Conservation (phyloP, 2,888 invertebrate genomes). For the Tetropium fuscum region DNA sequence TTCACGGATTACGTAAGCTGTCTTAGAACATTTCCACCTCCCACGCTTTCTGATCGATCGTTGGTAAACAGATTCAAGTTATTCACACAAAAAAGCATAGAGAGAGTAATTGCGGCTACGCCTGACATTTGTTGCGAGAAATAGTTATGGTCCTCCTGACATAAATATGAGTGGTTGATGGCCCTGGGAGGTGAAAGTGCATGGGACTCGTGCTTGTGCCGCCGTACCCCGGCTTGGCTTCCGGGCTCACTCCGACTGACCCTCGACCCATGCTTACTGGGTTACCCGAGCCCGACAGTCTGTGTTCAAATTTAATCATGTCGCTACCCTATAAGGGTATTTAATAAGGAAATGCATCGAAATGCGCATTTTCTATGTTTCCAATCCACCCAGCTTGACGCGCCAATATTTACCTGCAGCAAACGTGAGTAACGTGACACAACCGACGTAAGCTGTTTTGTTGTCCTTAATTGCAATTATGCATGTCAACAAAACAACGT, state of each 20-base stretch:
- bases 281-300: conserved; percentile 40
- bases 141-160: conserved; percentile 34
- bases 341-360: conserved; percentile 52
- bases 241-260: conserved; percentile 55
- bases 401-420: conserved; percentile 2
- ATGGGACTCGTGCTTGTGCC: conserved; percentile 48
- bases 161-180: conserved; percentile 42
- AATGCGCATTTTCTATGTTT: conserved; percentile 42
- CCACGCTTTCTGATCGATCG: too few species aligned
- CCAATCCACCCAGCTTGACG: conserved; percentile 20
- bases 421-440: conserved; percentile 19
- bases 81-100: not conserved
- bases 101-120: not conserved
- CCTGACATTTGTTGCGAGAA: conserved; percentile 3
- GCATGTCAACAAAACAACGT: too few species aligned
- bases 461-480: conserved; percentile 1
- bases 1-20: too few species aligned
- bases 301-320: conserved; percentile 45
- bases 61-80: too few species aligned
- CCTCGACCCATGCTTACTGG: conserved; percentile 54
- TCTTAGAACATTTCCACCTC: too few species aligned
- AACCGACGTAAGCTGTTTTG: not conserved
- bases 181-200: conserved; percentile 54
- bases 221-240: conserved; percentile 51
- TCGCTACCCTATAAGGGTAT: conserved; percentile 51